A percentile compares a stretch with the other conserved stretches of the same genome.
Evolutionary conservation across 2,113 vertebrate genomes (phyloP).

Genomic region (Neofelis nebulosa): DNA sequence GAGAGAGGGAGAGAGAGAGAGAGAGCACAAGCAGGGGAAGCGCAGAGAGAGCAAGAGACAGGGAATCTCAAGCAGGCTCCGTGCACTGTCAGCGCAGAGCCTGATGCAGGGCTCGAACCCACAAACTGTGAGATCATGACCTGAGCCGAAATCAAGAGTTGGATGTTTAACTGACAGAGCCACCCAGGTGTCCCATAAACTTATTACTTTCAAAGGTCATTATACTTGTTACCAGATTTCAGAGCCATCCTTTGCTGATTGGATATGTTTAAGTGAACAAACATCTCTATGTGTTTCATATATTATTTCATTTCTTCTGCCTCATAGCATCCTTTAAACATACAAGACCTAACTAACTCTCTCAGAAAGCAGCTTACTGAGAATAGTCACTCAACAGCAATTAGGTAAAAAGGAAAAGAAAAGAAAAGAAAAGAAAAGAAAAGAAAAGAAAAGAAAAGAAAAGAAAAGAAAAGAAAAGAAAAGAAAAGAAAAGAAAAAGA

Average conservation of each 20-base stretch:
- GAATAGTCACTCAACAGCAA: background rate
- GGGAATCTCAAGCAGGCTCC: too few relatives aligned
- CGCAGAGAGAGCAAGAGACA: too few relatives aligned
- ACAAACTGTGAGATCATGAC: too few relatives aligned
- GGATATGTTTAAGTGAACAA: background rate
- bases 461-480: too few relatives aligned
- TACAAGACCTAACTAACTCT: background rate
- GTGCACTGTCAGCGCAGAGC: too few relatives aligned
- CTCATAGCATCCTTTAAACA: background rate
- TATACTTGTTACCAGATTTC: background rate
- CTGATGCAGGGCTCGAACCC: too few relatives aligned
- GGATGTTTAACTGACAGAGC: too few relatives aligned
- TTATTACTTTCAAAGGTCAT: background rate
- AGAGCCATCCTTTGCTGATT: background rate
- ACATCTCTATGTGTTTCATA: background rate
- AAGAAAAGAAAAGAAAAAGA: background rate
- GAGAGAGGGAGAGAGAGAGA: too few relatives aligned
- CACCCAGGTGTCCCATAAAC: too few relatives aligned
- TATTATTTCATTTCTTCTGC: conserved; percentile 1
- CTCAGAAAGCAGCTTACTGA: background rate
- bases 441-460: too few relatives aligned
- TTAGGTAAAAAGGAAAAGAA: background rate
- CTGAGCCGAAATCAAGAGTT: too few relatives aligned
- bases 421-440: rapidly evolving
- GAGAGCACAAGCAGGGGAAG: too few relatives aligned